Conservation (phyloP, 2,113 vertebrate species). For the Clarias batrachus region DNA sequence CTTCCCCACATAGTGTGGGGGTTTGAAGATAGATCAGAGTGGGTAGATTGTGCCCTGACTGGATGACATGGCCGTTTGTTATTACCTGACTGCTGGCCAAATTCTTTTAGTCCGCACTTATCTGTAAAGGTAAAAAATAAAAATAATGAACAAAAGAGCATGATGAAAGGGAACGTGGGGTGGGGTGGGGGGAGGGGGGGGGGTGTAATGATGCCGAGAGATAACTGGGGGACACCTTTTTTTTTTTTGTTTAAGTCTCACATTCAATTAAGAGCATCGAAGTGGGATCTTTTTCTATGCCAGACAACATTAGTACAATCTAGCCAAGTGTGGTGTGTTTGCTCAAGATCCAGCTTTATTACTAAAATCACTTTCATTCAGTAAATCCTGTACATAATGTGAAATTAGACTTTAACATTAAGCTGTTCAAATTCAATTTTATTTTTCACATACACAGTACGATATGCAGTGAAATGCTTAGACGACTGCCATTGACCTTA, state of each 20-base stretch:
- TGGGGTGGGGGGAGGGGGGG: neutral
- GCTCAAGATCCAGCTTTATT: neutral
- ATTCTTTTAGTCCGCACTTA: constrained; percentile 24
- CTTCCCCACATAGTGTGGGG: constrained; percentile 42
- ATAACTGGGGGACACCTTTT: constrained; percentile 5
- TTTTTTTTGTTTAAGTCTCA: neutral
- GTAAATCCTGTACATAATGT: neutral
- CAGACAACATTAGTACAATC: neutral
- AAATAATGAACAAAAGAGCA: constrained; percentile 8
- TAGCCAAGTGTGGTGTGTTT: neutral
- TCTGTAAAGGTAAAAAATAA: constrained; percentile 1
- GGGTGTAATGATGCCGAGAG: neutral
- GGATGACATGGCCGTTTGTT: constrained; percentile 53
- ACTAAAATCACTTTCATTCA: neutral
- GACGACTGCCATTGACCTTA: too few relatives aligned
- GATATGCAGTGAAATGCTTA: too few relatives aligned
- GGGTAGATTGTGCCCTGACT: constrained; percentile 41
- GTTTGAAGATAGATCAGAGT: constrained; percentile 55
- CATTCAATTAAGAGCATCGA: neutral
- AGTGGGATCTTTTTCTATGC: neutral
- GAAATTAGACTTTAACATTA: neutral
- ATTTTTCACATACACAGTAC: too few relatives aligned
- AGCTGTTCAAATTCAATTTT: neutral
- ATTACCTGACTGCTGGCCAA: constrained; percentile 48
- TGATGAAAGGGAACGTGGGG: neutral